Base-by-base conservation (phyloP, 2,113 vertebrate species). In the Bothrops jararaca region DNA sequence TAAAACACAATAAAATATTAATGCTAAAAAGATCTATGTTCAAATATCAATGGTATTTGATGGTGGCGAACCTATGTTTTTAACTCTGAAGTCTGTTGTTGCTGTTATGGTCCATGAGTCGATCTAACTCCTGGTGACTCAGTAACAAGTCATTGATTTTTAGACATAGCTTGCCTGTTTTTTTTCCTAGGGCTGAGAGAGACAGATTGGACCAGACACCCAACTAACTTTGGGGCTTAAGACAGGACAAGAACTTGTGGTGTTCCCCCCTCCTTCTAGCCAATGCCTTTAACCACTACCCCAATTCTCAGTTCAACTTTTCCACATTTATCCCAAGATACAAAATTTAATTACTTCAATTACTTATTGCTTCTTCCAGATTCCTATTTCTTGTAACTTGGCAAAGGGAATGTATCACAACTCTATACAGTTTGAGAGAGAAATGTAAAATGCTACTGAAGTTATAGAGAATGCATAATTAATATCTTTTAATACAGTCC, bases 271-370 rank as follows among this genome's bases (percentile, higher is more conserved):
- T 0, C 34, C 34, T 20, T 80, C 34, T 42, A 80, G 20, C 74
- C 74, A 80, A 39, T 80, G 74, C 74, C 3, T 80, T 80, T 80
- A 80, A 80, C 34, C 34, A 39, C 74, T 42, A 42, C 3, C 34
- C 34, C 34, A 80, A 80, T 42, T 80, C 7, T 80, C 34, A 26
- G 34, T 90, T 94, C 89, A 93, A 93, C 80, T 89, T 45, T 91
- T n/a, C 50, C n/a, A 94, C 7, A 85, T 54, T 20, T 90, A 93
- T 93, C 93, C 93, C 90, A 64, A 89, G 29, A 80, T 22, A 80
- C 86, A 87, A 58, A 95, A 91, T 94, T 93, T 95, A 95, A 97
- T 95, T 94, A 92, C 54, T 93, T 89, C 95, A 95, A 97, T 95
- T 94, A 92, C 54, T 94, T 89, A n/a, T 23, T 45, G 91, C 92